These are phyloP conservation scores for Cerceris rybyensis DNA, from an alignment of 2,888 invertebrate species.

Conservation along the genomic window DNA sequence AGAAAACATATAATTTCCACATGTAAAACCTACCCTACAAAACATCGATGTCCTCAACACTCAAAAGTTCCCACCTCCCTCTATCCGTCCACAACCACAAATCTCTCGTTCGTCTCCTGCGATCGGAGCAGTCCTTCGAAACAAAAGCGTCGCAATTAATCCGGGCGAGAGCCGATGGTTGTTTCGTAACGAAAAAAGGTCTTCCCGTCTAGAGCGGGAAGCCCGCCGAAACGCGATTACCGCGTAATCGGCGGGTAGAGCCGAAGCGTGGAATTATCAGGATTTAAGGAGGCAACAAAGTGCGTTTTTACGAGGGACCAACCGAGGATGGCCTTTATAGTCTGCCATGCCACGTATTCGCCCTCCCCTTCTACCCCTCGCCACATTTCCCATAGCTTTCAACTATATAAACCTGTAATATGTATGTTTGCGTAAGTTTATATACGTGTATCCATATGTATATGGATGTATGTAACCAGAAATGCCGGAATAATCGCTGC, in stretches of 20 bases:
- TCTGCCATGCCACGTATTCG: conserved; percentile 60
- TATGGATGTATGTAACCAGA: conserved; percentile 47
- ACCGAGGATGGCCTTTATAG: conserved; percentile 71
- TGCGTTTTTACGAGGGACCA: conserved; percentile 71
- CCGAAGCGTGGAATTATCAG: conserved; percentile 71
- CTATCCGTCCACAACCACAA: too few relatives aligned
- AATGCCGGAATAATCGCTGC: conserved; percentile 72
- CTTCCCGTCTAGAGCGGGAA: conserved; percentile 62
- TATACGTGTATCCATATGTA: not conserved
- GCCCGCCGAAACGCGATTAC: conserved; percentile 70
- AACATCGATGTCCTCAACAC: too few relatives aligned
- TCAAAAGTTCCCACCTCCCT: too few relatives aligned
- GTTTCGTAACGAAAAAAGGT: conserved; percentile 63
- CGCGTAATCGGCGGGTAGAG: conserved; percentile 68
- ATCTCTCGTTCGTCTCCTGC: conserved; percentile 10
- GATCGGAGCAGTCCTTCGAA: conserved; percentile 39
- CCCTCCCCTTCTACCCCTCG: not conserved
- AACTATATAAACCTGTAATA: not conserved
- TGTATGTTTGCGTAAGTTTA: not conserved
- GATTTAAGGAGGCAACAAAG: conserved; percentile 72
- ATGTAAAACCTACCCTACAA: too few relatives aligned
- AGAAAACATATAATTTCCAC: too few relatives aligned
- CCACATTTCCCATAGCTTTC: conserved; percentile 10
- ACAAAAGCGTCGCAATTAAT: conserved; percentile 65
- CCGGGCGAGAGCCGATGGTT: conserved; percentile 40